phyloP scores from a whole-genome alignment of 2,888 invertebrate genomes.

The Mythimna impura region DNA sequence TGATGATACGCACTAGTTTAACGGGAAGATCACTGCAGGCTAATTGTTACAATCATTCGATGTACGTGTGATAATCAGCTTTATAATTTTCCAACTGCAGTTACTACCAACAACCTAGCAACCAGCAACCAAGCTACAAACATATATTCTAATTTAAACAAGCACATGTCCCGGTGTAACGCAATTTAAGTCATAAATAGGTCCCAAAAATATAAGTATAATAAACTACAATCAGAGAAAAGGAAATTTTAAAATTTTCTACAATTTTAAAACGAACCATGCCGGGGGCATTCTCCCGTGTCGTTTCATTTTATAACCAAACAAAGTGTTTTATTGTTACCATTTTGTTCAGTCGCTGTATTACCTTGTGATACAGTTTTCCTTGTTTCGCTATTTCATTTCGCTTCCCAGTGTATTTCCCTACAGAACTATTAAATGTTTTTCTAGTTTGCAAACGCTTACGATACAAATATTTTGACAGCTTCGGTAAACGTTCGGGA shows the following conservation, averaged over 20 bases:
- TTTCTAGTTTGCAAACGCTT: slow-evolving; percentile 62
- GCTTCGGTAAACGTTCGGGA: slow-evolving; percentile 47
- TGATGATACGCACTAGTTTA: too few relatives aligned
- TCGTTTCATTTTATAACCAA: slow-evolving; percentile 66
- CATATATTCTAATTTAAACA: neutral
- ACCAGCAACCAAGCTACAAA: too few relatives aligned
- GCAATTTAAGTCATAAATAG: slow-evolving; percentile 42
- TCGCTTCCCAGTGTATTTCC: slow-evolving; percentile 65
- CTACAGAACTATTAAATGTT: slow-evolving; percentile 69
- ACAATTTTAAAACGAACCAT: slow-evolving; percentile 47
- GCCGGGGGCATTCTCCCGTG: slow-evolving; percentile 47
- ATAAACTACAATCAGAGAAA: slow-evolving; percentile 40
- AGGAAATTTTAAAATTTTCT: slow-evolving; percentile 39
- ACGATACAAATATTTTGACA: slow-evolving; percentile 59
- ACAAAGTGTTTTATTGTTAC: slow-evolving; percentile 69
- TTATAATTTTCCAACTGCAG: too few relatives aligned
- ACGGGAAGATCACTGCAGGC: too few relatives aligned
- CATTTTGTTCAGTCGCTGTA: slow-evolving; percentile 64
- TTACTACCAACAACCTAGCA: too few relatives aligned
- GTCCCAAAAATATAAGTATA: slow-evolving; percentile 35
- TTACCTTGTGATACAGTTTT: slow-evolving; percentile 69
- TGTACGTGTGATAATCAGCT: too few relatives aligned
- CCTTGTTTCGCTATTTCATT: slow-evolving; percentile 67
- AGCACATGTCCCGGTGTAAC: neutral
- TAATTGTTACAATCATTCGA: too few relatives aligned